Conservation (phyloP, 2,113 vertebrate species). For the Entomyzon cyanotis region DNA sequence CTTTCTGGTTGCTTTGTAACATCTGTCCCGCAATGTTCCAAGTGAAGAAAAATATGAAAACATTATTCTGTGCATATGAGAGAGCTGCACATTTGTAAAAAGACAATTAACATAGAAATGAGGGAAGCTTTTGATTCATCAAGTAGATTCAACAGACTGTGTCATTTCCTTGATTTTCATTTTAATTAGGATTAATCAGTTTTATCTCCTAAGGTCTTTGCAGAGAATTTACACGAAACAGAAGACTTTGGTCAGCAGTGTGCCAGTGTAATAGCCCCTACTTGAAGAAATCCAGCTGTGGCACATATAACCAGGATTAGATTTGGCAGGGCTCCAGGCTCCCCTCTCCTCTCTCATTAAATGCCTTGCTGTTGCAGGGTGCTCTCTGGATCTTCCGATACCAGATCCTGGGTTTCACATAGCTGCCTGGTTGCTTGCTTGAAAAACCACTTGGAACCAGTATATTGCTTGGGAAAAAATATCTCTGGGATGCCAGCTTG, state of each 20-base stretch:
- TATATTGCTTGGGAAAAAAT: neutral
- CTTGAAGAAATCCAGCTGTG: constrained; percentile 49
- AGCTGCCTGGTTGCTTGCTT: neutral
- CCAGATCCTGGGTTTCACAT: neutral
- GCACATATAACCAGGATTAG: neutral
- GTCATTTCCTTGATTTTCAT: constrained; percentile 60
- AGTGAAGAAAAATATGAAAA: constrained; percentile 43
- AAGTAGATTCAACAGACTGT: constrained; percentile 62
- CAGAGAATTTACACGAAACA: constrained; percentile 15
- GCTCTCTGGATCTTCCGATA: neutral
- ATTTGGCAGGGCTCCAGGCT: neutral
- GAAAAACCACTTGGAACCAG: neutral
- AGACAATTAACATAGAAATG: constrained; percentile 60
- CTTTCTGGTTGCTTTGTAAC: neutral
- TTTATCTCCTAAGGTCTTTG: constrained; percentile 51
- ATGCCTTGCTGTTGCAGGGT: neutral
- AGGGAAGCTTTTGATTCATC: constrained; percentile 63
- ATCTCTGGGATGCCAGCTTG: neutral
- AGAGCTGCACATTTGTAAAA: constrained; percentile 45
- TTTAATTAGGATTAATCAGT: constrained; percentile 69
- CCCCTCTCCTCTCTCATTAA: neutral
- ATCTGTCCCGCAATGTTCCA: neutral
- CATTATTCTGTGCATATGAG: neutral
- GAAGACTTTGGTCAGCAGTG: constrained; percentile 36
- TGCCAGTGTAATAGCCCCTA: constrained; percentile 17